Evolutionary conservation across 2,113 vertebrate species (phyloP).

Genomic region (Lathamus discolor): DNA sequence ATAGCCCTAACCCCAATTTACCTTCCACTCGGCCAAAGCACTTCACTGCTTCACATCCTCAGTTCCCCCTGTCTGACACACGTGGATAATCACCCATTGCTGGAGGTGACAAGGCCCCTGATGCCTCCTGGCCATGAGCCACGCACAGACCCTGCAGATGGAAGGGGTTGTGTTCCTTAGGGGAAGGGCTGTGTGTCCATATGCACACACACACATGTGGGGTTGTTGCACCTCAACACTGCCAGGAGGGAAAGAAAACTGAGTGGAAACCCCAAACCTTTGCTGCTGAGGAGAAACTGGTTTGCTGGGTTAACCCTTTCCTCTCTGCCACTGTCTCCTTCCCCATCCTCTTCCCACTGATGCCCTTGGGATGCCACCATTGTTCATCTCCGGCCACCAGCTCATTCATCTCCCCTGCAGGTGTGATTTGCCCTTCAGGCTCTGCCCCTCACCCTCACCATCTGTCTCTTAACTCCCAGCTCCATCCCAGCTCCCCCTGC

Average conservation of each 20-base stretch:
- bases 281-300: not conserved
- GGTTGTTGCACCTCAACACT: not conserved
- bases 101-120: not conserved
- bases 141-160: not conserved
- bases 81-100: not conserved
- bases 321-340: accelerated
- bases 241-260: not conserved
- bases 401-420: not conserved
- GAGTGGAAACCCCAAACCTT: not conserved
- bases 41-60: not conserved
- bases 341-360: accelerated
- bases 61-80: not conserved
- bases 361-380: not conserved
- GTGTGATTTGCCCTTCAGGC: not conserved
- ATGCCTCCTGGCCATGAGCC: not conserved
- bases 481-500: not conserved
- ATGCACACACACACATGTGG: not conserved
- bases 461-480: not conserved
- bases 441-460: not conserved
- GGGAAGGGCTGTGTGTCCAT: not conserved
- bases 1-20: not conserved
- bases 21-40: not conserved
- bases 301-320: not conserved
- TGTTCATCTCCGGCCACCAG: accelerated
- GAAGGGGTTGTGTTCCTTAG: not conserved